phyloP scores from a whole-genome alignment of 2,113 vertebrate genomes.

The Ondatra zibethicus region DNA sequence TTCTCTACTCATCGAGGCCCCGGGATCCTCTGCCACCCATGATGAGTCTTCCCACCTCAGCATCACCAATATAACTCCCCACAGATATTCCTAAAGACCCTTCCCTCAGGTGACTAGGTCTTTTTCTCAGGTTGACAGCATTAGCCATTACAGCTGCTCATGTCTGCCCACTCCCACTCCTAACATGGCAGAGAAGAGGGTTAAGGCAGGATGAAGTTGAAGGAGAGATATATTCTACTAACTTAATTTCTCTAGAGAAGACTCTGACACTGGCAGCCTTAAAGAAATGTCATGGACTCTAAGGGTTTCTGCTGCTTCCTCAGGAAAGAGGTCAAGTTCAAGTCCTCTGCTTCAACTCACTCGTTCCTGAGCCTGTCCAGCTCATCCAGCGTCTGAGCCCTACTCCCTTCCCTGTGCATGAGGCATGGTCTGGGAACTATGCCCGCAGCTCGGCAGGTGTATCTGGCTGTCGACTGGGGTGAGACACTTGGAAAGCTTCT shows the following conservation, averaged over 20 bases:
- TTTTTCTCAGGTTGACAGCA: not conserved
- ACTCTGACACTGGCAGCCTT: not conserved
- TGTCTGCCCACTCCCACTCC: not conserved
- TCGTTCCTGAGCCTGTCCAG: not conserved
- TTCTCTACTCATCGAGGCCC: not conserved
- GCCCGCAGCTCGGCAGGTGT: conserved; percentile 90
- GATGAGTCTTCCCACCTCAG: not conserved
- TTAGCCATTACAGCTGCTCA: not conserved
- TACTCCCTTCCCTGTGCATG: not conserved
- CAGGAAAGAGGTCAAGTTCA: not conserved
- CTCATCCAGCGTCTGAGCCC: not conserved
- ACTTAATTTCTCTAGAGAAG: not conserved
- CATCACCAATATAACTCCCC: too few relatives aligned
- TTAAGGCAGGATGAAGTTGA: not conserved
- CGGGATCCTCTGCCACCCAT: not conserved
- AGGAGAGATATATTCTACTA: not conserved
- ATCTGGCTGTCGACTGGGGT: conserved; percentile 94
- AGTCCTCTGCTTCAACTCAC: not conserved
- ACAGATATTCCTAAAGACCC: not conserved
- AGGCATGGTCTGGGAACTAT: conserved; percentile 74
- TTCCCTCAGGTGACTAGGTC: not conserved
- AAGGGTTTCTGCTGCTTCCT: not conserved
- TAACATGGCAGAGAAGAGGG: not conserved
- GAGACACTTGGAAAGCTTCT: conserved; percentile 93
- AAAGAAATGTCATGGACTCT: not conserved